Percentiles rank a stretch among this genome's conserved stretches.
Conservation (phyloP, 1,140 invertebrate species). For the Cyphomyrmex costatus region DNA sequence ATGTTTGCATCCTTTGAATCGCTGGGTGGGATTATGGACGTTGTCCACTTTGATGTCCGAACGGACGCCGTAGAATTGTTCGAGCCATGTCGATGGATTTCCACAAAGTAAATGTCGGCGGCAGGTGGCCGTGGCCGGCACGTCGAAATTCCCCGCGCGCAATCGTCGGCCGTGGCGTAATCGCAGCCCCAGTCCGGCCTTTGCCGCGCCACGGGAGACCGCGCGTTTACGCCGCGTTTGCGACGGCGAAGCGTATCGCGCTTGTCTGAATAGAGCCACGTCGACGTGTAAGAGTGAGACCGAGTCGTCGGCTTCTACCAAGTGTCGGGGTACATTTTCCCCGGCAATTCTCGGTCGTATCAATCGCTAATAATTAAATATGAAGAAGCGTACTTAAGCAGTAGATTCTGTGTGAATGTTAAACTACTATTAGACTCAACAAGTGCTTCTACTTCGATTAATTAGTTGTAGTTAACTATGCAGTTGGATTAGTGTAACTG, state of each 20-base stretch:
- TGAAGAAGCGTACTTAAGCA: constrained; percentile 19
- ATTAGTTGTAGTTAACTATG: constrained; percentile 30
- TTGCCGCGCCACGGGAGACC: constrained; percentile 66
- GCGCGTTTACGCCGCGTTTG: constrained; percentile 66
- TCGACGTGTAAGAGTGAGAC: constrained; percentile 18
- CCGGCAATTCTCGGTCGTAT: neutral
- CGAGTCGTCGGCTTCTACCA: constrained; percentile 34
- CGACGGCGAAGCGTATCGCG: constrained; percentile 61
- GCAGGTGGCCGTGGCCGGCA: constrained; percentile 64
- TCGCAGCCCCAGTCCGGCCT: constrained; percentile 62
- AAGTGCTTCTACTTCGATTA: constrained; percentile 11
- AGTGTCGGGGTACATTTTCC: neutral
- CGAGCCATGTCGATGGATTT: constrained; percentile 71
- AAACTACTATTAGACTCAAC: constrained; percentile 18
- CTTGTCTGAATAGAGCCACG: constrained; percentile 23
- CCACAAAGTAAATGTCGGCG: constrained; percentile 78
- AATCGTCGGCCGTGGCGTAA: constrained; percentile 71
- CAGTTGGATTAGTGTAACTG: neutral
- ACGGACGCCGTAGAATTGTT: constrained; percentile 72
- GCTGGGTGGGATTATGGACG: constrained; percentile 73
- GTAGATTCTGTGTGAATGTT: constrained; percentile 8
- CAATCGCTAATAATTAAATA: constrained; percentile 51
- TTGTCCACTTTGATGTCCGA: constrained; percentile 78
- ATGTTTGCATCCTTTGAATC: constrained; percentile 72
- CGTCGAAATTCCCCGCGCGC: constrained; percentile 68